Conservation (phyloP, 2,113 vertebrate species). For the Engystomops pustulosus region DNA sequence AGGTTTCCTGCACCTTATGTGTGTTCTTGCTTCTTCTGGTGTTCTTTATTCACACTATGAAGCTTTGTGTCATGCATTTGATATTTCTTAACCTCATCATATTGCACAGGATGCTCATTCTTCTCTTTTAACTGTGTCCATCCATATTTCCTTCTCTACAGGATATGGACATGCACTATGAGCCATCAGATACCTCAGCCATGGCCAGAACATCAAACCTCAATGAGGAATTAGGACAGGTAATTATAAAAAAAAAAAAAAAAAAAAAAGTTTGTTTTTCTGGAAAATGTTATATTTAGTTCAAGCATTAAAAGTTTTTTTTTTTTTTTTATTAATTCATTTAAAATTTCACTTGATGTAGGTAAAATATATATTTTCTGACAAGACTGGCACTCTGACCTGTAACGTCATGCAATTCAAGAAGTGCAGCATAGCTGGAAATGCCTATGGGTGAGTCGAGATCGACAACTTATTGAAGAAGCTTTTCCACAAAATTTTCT, state of each 20-base stretch:
- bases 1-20: no score
- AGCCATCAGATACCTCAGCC: slow-evolving; percentile 90
- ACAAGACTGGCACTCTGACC: slow-evolving; percentile 98
- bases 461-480: no score
- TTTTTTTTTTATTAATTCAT: no score
- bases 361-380: slow-evolving; percentile 99
- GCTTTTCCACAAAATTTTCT: no score
- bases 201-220: slow-evolving; percentile 98
- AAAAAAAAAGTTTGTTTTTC: background rate
- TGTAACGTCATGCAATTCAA: slow-evolving; percentile 99
- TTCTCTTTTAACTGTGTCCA: no score
- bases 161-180: slow-evolving; percentile 96
- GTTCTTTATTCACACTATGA: no score
- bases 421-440: slow-evolving; percentile 94
- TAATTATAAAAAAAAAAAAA: slow-evolving; percentile 57
- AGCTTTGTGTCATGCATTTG: background rate
- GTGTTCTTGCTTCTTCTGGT: no score
- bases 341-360: no score
- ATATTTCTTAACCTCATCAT: background rate
- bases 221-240: slow-evolving; percentile 97
- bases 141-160: slow-evolving; percentile 60
- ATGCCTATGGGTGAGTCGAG: slow-evolving; percentile 91
- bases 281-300: slow-evolving; percentile 1
- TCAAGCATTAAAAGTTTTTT: background rate
- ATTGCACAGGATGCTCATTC: no score